Evolutionary conservation across 2,797 vertebrate genomes (phyloP).

Genomic region (Ibycter americanus): DNA sequence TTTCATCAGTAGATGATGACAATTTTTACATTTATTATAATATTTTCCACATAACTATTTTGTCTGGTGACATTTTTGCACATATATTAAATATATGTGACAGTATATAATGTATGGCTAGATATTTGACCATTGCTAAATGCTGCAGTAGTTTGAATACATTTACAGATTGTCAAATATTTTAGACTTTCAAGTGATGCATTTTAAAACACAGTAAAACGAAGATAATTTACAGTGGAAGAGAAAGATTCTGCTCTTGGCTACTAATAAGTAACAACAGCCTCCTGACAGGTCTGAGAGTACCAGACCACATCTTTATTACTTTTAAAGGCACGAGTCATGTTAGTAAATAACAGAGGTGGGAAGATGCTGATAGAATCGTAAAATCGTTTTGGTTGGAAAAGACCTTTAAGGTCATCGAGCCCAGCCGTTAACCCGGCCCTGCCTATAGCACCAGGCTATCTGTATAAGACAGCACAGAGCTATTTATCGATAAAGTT

Average conservation of each 20-base stretch:
- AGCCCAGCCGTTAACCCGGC: too few species aligned
- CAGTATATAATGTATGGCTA: not conserved
- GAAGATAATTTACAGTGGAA: slow-evolving; percentile 32
- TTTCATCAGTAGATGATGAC: not conserved
- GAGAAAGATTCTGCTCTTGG: not conserved
- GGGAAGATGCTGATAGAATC: not conserved
- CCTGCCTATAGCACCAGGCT: not conserved
- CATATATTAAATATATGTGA: slow-evolving; percentile 1
- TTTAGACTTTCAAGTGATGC: slow-evolving; percentile 35
- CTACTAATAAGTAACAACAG: not conserved
- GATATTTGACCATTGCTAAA: slow-evolving; percentile 45
- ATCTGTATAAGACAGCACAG: not conserved
- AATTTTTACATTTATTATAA: slow-evolving; percentile 52
- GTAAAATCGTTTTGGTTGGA: too few species aligned
- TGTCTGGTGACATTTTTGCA: slow-evolving; percentile 15
- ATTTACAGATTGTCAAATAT: slow-evolving; percentile 48
- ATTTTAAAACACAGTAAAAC: slow-evolving; percentile 33
- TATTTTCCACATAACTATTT: slow-evolving; percentile 52
- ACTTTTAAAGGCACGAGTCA: not conserved
- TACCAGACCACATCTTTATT: not conserved
- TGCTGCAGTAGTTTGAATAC: slow-evolving; percentile 19
- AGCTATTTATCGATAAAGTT: not conserved
- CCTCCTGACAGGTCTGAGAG: not conserved
- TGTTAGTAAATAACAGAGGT: not conserved
- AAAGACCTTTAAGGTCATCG: too few species aligned